Percentiles rank a stretch among this genome's conserved stretches.
Evolutionary conservation across 2,888 invertebrate genomes (phyloP).

Genomic region (Cordylochernes scorpioides): DNA sequence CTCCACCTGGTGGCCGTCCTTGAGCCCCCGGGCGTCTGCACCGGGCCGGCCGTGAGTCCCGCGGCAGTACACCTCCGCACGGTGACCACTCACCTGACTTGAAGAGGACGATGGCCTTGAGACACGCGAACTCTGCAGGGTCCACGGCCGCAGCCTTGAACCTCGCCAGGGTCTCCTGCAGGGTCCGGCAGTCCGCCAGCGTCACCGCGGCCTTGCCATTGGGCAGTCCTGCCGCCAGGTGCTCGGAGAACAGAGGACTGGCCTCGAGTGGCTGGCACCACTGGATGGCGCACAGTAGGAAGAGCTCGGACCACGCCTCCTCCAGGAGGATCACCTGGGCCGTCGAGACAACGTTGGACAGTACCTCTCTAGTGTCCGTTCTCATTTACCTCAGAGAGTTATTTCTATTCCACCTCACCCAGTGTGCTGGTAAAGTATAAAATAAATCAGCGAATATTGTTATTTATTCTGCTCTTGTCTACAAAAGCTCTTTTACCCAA

Average conservation of each 20-base stretch:
- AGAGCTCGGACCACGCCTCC: constrained; percentile 88
- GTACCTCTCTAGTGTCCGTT: too few species aligned
- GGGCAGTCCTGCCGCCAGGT: constrained; percentile 20
- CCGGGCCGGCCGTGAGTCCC: too few species aligned
- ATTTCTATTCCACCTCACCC: too few species aligned
- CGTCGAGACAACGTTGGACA: too few species aligned
- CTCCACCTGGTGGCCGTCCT: constrained; percentile 83
- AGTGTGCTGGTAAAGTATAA: too few species aligned
- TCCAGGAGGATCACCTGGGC: constrained; percentile 81
- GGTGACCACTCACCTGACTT: constrained; percentile 44
- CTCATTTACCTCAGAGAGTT: too few species aligned
- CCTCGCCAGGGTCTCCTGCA: constrained; percentile 60
- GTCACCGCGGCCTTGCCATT: constrained; percentile 28
- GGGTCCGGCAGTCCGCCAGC: constrained; percentile 47
- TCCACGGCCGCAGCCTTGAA: constrained; percentile 73
- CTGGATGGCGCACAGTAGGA: constrained; percentile 79
- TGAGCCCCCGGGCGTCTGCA: constrained; percentile 65
- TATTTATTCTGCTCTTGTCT: too few species aligned
- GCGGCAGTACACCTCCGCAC: too few species aligned
- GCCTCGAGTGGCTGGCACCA: constrained; percentile 86
- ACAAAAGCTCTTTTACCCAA: too few species aligned
- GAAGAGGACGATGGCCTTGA: constrained; percentile 90
- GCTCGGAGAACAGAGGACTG: constrained; percentile 50
- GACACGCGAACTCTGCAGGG: constrained; percentile 89
- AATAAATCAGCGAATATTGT: too few species aligned